A percentile compares a stretch with the other conserved stretches of the same genome.
phyloP scores from a whole-genome alignment of 1,140 invertebrate species.

The Vanessa atalanta region DNA sequence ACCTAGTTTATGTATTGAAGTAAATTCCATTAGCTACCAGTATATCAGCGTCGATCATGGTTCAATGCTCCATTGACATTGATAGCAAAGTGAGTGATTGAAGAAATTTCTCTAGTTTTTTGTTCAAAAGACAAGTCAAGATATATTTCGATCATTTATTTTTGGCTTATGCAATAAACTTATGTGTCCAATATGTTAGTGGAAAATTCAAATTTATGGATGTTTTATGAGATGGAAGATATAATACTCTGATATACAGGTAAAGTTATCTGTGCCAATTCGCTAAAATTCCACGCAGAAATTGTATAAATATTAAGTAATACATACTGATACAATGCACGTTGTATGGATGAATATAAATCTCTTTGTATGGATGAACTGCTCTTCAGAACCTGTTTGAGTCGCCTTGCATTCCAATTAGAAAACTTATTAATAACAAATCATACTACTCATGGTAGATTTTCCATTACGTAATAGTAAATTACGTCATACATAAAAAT shows the following conservation, averaged over 20 bases:
- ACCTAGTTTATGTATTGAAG: slow-evolving; percentile 33
- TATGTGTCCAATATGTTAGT: too few species aligned
- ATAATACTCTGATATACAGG: too few species aligned
- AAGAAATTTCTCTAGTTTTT: slow-evolving; percentile 13
- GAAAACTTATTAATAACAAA: slow-evolving; percentile 21
- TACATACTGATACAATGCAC: neutral
- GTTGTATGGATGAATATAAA: neutral
- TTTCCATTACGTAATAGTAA: slow-evolving; percentile 7
- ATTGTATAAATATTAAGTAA: too few species aligned
- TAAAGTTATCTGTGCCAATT: too few species aligned
- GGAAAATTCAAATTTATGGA: too few species aligned
- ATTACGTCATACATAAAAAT: neutral
- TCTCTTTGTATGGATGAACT: slow-evolving; percentile 6
- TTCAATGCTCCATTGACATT: slow-evolving; percentile 51
- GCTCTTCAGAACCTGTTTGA: slow-evolving; percentile 15
- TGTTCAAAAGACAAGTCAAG: neutral
- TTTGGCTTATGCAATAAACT: neutral
- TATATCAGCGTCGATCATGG: slow-evolving; percentile 45
- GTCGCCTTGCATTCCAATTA: slow-evolving; percentile 20
- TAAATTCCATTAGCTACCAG: slow-evolving; percentile 44
- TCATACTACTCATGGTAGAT: slow-evolving; percentile 14
- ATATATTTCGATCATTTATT: neutral
- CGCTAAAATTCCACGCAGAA: too few species aligned
- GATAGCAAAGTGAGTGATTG: slow-evolving; percentile 33
- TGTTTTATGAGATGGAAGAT: too few species aligned